Evolutionary conservation across 2,888 invertebrate species (phyloP).

Genomic region (Tipula lateralis): DNA sequence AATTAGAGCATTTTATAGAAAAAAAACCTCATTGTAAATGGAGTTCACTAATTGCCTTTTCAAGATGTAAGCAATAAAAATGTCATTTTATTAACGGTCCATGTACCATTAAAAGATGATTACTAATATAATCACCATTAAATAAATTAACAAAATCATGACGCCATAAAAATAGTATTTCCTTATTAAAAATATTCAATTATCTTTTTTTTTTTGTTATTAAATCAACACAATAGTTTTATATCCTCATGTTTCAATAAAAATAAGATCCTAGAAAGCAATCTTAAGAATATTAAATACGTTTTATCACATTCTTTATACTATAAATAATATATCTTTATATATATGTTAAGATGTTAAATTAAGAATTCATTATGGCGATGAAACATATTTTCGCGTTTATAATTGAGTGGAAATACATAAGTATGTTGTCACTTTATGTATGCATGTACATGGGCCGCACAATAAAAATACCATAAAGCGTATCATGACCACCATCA

Average conservation of each 20-base stretch:
- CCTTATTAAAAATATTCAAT: constrained; percentile 19
- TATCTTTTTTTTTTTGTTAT: background rate
- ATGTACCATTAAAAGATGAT: background rate
- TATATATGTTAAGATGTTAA: background rate
- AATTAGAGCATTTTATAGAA: no score
- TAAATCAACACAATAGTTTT: constrained; percentile 11
- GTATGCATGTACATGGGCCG: background rate
- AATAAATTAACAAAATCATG: constrained; percentile 1
- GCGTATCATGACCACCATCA: background rate
- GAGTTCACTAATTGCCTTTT: no score
- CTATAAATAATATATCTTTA: background rate
- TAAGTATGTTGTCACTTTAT: background rate
- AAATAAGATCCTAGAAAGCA: background rate
- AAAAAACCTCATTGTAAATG: no score
- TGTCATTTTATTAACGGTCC: no score
- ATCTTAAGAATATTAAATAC: constrained; percentile 9
- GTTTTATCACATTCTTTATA: background rate
- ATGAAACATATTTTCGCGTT: background rate
- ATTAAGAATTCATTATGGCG: background rate
- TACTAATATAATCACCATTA: background rate
- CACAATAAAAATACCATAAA: background rate
- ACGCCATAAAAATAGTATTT: background rate
- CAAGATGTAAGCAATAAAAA: no score
- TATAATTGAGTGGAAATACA: background rate
- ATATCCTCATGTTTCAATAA: background rate